Evolutionary conservation across 2,888 invertebrate species (phyloP).

Genomic region (Galeruca laticollis): DNA sequence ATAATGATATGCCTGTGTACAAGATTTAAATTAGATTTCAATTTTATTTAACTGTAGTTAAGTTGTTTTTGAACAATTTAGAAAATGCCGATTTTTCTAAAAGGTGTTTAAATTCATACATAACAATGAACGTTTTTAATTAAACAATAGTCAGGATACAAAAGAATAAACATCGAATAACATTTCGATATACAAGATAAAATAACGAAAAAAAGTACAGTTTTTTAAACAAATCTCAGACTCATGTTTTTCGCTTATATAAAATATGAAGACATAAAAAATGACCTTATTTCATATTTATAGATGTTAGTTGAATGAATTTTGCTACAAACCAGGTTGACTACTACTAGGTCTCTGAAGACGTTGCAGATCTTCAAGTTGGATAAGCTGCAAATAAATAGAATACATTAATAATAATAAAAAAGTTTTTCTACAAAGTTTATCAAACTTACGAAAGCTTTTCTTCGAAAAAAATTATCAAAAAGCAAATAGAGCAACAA

Average conservation of each 20-base stretch:
- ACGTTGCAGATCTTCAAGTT: constrained; percentile 74
- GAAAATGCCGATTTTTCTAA: neutral
- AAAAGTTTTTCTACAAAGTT: too few species aligned
- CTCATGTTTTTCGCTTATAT: constrained; percentile 41
- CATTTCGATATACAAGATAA: neutral
- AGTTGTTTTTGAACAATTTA: neutral
- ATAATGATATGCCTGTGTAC: constrained; percentile 26
- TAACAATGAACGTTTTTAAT: neutral
- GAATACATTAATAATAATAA: neutral
- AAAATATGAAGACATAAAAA: constrained; percentile 30
- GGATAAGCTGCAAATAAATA: constrained; percentile 71
- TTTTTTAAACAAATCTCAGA: constrained; percentile 37
- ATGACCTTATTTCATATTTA: constrained; percentile 17
- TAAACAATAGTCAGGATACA: neutral
- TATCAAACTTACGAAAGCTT: too few species aligned
- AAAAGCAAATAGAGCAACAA: too few species aligned
- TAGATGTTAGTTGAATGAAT: constrained; percentile 21
- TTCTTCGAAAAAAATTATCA: too few species aligned
- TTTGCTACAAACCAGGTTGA: constrained; percentile 60
- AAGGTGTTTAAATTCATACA: neutral
- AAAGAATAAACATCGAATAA: neutral
- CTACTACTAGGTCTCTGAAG: constrained; percentile 57
- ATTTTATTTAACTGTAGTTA: too few species aligned
- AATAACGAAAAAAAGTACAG: constrained; percentile 19
- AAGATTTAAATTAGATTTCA: constrained; percentile 26